phyloP scores from a whole-genome alignment of 2,797 vertebrate genomes.

The Anomalospiza imberbis region DNA sequence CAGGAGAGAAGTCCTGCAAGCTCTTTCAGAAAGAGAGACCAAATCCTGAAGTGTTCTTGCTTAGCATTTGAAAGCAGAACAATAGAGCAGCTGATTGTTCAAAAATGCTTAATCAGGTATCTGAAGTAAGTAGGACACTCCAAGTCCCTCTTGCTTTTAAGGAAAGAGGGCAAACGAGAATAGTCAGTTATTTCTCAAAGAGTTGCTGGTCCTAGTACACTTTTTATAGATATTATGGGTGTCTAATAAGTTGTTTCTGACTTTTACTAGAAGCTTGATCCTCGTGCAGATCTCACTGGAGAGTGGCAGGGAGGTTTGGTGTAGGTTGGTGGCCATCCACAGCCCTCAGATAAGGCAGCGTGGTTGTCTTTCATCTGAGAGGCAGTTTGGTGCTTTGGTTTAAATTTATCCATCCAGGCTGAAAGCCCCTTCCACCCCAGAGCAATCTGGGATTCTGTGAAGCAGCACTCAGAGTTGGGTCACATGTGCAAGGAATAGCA shows the following conservation, averaged over 20 bases:
- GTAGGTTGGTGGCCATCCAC: accelerated
- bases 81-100: neutral
- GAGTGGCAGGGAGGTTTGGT: neutral
- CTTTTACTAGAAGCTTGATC: neutral
- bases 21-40: neutral
- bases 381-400: neutral
- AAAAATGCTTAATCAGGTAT: conserved; percentile 55
- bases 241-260: neutral
- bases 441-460: neutral
- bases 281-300: accelerated
- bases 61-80: conserved; percentile 23
- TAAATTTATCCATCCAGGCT: neutral
- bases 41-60: neutral
- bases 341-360: accelerated
- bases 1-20: neutral
- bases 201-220: neutral
- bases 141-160: neutral
- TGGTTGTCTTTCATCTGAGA: neutral
- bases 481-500: accelerated
- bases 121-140: conserved; percentile 28
- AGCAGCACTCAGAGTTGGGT: accelerated
- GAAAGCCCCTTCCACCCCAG: neutral
- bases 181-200: neutral
- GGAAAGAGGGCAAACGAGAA: neutral
- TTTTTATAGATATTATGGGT: neutral